Percentiles rank a stretch among this genome's conserved stretches.
These are phyloP conservation scores for Trididemnum nubilum DNA, from an alignment of 23 tunicate genomes.

Conservation along the genomic window DNA sequence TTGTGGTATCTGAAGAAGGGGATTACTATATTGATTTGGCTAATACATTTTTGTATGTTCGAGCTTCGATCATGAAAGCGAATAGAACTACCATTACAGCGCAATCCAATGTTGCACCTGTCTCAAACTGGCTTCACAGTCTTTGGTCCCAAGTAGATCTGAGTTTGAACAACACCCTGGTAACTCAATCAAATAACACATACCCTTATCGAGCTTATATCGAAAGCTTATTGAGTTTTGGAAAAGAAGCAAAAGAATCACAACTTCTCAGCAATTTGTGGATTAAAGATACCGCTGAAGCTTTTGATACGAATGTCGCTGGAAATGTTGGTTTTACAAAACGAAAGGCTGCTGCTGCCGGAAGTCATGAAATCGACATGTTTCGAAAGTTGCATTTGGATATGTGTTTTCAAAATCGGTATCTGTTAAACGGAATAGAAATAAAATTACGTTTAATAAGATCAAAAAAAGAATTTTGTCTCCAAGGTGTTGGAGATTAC, in stretches of 20 bases:
- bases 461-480: constrained; percentile 8
- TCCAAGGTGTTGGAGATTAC: background rate
- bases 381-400: background rate
- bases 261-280: constrained; percentile 4
- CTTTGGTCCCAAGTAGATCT: constrained; percentile 14
- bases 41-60: background rate
- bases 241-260: constrained; percentile 9
- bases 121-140: background rate
- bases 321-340: background rate
- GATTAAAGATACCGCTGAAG: background rate
- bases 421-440: constrained; percentile 35
- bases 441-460: background rate
- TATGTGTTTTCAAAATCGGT: constrained; percentile 22
- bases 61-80: background rate
- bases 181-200: background rate
- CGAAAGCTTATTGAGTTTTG: constrained; percentile 15
- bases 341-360: background rate
- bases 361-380: constrained; percentile 12
- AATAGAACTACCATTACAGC: background rate
- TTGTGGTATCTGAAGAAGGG: no score
- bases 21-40: background rate
- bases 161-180: background rate
- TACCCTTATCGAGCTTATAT: constrained; percentile 20
- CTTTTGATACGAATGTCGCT: background rate
- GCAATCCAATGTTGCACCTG: background rate